phyloP scores from a whole-genome alignment of 2,888 invertebrate species.

The Trissonchulus latispiculum region DNA sequence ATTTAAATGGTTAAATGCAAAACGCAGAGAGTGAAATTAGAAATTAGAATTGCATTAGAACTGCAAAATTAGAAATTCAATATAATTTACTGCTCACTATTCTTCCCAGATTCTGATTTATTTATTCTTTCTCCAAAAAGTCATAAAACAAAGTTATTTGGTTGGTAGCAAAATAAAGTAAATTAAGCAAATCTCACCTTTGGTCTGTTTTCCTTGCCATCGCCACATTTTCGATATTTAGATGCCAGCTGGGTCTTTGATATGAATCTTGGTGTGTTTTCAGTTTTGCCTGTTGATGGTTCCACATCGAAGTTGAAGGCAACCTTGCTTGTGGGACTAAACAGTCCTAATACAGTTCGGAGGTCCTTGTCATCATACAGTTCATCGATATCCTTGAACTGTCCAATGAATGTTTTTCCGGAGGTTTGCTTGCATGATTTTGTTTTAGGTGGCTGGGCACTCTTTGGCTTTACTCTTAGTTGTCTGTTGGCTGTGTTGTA shows the following conservation, averaged over 20 bases:
- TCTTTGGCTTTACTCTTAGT: not conserved
- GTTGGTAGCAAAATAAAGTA: too few species aligned
- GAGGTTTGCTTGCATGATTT: not conserved
- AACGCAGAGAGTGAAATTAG: too few species aligned
- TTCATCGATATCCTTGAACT: slow-evolving; percentile 15
- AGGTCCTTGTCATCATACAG: slow-evolving; percentile 17
- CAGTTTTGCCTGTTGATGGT: not conserved
- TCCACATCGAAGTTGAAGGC: slow-evolving; percentile 10
- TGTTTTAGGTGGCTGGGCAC: not conserved
- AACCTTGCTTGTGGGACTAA: slow-evolving; percentile 23
- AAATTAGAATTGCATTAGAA: too few species aligned
- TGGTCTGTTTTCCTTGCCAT: not conserved
- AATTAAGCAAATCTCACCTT: not conserved
- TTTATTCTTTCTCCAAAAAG: too few species aligned
- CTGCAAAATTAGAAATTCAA: too few species aligned
- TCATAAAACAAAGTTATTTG: too few species aligned
- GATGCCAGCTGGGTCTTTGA: not conserved
- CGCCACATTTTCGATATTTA: not conserved
- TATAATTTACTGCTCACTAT: too few species aligned
- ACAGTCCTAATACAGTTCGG: not conserved
- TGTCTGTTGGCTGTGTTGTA: not conserved
- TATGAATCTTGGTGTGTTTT: not conserved
- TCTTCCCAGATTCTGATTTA: too few species aligned
- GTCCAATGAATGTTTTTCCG: slow-evolving; percentile 18
- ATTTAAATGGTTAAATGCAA: too few species aligned